Base-by-base conservation (phyloP, 1,140 invertebrate species). In the Drosophila kohkoa region DNA sequence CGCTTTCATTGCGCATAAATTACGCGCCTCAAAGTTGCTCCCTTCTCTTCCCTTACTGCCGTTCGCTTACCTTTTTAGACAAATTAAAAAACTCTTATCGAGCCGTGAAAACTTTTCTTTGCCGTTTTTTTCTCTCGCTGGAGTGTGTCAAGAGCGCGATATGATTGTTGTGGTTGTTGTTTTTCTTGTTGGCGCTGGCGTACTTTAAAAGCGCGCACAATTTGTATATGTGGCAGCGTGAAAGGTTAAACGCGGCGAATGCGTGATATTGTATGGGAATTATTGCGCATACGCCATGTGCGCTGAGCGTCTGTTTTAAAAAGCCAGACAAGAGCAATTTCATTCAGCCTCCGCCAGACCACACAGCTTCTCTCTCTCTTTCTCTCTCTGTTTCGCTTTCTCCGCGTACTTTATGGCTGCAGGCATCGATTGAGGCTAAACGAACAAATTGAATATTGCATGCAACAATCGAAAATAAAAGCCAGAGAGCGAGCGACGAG, bases 21-120 rank as follows among this genome's bases (percentile, higher is more conserved):
- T 88, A 90, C 86, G 63, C 65, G 68, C 77, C 85, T 75, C 79
- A 83, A 83, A 85, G 82, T 85, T 85, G 59, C 51, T 25, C 46
- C n/a, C 57, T 46, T 35, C 62, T 52, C 16, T 15, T 25, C 43
- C 20, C 13, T 15, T 15, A 10, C 28, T 35, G 7, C 8, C 28
- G 7, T 16, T 8, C 38, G 38, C 49, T 38, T 55, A 75, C 76
- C 67, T 88, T 88, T 87, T 88, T 88, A 88, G 82, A 88, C 83
- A 87, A 87, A 87, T 87, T 87, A 87, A 87, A 87, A 87, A 87
- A 87, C 82, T 87, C 82, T 87, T 87, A 87, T 88, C 83, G 83
- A 74, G 83, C 76, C 81, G 75, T 73, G 73, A 77, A 88, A 88
- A 87, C 65, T 79, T 85, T 85, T 80, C 67, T 65, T 74, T 87